Base-by-base conservation (phyloP, 2,888 invertebrate species). In the Hydraecia micacea region DNA sequence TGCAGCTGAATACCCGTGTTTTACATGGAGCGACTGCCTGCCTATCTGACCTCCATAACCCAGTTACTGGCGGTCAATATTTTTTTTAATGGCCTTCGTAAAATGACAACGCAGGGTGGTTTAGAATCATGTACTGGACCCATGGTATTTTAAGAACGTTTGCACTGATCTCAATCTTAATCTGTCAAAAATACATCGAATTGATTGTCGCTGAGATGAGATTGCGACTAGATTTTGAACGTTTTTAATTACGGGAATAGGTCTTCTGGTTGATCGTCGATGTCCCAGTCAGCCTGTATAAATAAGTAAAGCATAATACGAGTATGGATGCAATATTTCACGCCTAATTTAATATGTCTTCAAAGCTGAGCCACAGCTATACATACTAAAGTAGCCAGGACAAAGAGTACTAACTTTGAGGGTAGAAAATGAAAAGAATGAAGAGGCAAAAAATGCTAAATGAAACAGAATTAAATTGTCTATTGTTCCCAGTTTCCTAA, bases 351-450 rank as follows among this genome's bases (percentile, higher is more conserved):
- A 65, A 77, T 58, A 77, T 66, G 3, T 18, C 4, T 62, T 25
- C 18, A 28, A 18, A 65, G 36, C 28, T 46, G 25, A 25, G 8
- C 32, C 39, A 46, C 36, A 68, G 25, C 42, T 76, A 11, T 18
- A 60, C 6, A 63, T 72, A 65, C 11, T 68, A 63, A 72, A 77
- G 42, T 13, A 52, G 32, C 21, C 21, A 25, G 63, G 18, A 81
- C 84, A 81, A 84, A 79, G 67, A n/a, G 21, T 65, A 63, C 28
- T 75, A 74, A 70, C n/a, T 58, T n/a, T 65, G 49, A 68, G 84
- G 42, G 63, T 5, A 28, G 15, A 63, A 60, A 81, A 72, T 79
- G 68, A 79, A 81, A 77, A 68, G 71, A 72, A 83, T 55, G 42
- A 63, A 65, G 6, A 18, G n/a, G 68, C 69, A 84, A 79, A 84